Evolutionary conservation across 2,888 invertebrate genomes (phyloP), one percentile per base, ranked within the genome.

Genomic region (Acronicta alni): DNA sequence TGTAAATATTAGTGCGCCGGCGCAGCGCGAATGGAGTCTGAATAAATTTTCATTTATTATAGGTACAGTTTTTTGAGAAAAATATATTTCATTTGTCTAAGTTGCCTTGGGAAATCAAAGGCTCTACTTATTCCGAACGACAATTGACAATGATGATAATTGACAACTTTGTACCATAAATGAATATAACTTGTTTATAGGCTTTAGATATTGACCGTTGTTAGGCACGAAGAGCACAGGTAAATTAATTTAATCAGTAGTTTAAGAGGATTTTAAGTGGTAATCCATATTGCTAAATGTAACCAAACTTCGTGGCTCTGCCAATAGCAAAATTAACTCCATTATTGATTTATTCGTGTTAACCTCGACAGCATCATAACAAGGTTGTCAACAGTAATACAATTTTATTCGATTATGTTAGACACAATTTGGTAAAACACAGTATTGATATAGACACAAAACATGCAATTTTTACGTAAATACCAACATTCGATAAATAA

Each of bases 401-500:
- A 44, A 37, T 10, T 18, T 18, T 20, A 51, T 59, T 43, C 26
- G 23, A n/a, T 9, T 26, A 62, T 53, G 56, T 60, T 52, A 67
- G 37, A 68, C 35, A 72, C 26, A 4, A 32, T 32, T 7, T 52
- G 37, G 18, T 72, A 68, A 54, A 44, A 67, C 54, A 44, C 14
- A 53, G 17, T 39, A 32, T 41, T 45, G 48, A 65, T 71, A 79
- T 76, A 81, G 81, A 83, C 86, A 89, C 85, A 88, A 88, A 87
- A 82, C 91, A 89, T 91, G 91, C 91, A 89, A 86, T 82, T 77
- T 67, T 65, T 77, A 81, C 81, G 73, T 71, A 77, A 72, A 70
- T 26, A 66, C 57, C 67, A 81, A 75, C 79, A 76, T 78, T 76
- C 79, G 41, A 66, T 79, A 73, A 66, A 65, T 67, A 70, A 75